Conservation (phyloP, 2,113 vertebrate genomes). For the Pitta sordida region DNA sequence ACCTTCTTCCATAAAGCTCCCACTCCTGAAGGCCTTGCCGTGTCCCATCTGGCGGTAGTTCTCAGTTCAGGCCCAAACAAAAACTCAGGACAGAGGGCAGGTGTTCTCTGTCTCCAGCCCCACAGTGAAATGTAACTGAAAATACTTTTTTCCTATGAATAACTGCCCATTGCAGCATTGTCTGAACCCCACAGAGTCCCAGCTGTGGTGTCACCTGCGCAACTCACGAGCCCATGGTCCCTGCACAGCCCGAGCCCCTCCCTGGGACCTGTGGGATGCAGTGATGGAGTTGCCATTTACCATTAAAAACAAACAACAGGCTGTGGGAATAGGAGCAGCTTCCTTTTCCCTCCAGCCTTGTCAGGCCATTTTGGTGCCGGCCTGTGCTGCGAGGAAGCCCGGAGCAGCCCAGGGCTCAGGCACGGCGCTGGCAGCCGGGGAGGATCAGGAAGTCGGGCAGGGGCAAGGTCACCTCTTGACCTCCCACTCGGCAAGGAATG, state of each 20-base stretch:
- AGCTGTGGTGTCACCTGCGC: background rate
- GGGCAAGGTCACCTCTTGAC: slow-evolving; percentile 44
- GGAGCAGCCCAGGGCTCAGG: background rate
- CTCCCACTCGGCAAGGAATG: slow-evolving; percentile 26
- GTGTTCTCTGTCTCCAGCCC: background rate
- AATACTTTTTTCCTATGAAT: background rate
- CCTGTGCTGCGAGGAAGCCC: background rate
- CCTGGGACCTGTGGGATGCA: background rate
- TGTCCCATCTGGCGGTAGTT: background rate
- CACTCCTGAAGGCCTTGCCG: background rate
- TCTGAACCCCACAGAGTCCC: background rate
- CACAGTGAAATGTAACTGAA: background rate
- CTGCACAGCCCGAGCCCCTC: fast-evolving
- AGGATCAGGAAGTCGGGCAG: slow-evolving; percentile 40
- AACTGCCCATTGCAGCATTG: background rate
- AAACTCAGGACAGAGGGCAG: background rate
- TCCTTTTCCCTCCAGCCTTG: slow-evolving; percentile 59
- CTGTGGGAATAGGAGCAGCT: slow-evolving; percentile 62
- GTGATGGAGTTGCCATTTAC: slow-evolving; percentile 24
- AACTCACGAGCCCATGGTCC: fast-evolving
- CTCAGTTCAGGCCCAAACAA: background rate
- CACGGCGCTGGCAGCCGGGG: background rate
- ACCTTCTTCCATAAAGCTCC: background rate
- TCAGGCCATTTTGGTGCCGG: slow-evolving; percentile 7
- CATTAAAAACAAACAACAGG: slow-evolving; percentile 58